Conservation (phyloP, 2,113 vertebrate species). For the Sylvicapra grimmia region DNA sequence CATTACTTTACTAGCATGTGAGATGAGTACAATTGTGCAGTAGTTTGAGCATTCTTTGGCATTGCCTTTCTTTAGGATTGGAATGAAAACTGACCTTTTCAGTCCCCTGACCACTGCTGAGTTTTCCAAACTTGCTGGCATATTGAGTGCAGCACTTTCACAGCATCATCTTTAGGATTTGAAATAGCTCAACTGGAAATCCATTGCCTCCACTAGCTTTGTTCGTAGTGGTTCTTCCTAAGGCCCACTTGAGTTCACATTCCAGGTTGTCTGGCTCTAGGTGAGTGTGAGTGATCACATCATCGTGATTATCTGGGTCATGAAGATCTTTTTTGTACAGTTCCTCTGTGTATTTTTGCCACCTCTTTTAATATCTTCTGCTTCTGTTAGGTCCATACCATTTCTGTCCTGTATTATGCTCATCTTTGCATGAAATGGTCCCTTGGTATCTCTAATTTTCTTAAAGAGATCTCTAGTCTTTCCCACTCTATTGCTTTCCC, state of each 20-base stretch:
- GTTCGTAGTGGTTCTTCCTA: neutral
- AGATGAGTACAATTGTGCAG: neutral
- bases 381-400: neutral
- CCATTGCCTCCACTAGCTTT: neutral
- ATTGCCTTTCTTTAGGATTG: neutral
- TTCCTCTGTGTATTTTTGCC: neutral
- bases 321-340: neutral
- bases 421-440: neutral
- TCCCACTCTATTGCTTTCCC: neutral
- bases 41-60: neutral
- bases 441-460: neutral
- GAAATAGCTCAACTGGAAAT: neutral
- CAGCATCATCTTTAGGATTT: neutral
- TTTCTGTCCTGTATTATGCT: neutral
- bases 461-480: neutral
- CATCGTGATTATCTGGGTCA: neutral
- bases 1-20: neutral
- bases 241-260: neutral
- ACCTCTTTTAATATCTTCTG: neutral
- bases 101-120: fast-evolving
- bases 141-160: neutral
- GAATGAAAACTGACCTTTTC: neutral
- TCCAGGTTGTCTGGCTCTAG: neutral
- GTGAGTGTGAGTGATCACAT: neutral
- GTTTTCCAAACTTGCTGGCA: neutral